Conservation (phyloP, 2,888 invertebrate species). For the Pterostichus niger region DNA sequence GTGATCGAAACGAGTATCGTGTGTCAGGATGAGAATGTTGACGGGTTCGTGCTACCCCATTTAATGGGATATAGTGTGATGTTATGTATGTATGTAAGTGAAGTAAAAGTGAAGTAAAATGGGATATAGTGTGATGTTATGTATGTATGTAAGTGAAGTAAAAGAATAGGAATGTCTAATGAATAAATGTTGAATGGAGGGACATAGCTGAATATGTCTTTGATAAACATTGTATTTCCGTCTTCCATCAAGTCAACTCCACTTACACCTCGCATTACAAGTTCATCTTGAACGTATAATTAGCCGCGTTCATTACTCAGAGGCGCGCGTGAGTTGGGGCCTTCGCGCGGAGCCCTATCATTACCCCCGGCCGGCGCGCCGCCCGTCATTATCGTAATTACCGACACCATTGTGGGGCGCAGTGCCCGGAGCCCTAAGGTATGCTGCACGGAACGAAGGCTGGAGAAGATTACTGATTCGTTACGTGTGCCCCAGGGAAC, state of each 20-base stretch:
- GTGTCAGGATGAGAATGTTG: no score
- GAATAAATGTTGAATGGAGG: no score
- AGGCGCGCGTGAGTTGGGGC: conserved; percentile 21
- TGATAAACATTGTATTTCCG: not conserved
- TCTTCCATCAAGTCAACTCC: conserved; percentile 7
- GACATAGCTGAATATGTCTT: no score
- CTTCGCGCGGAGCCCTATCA: conserved; percentile 55
- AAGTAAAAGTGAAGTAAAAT: no score
- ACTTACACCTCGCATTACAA: not conserved
- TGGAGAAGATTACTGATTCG: conserved; percentile 41
- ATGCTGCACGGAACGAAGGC: not conserved
- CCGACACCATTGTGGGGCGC: conserved; percentile 62
- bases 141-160: no score
- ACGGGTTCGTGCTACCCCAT: not conserved
- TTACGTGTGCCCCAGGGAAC: conserved; percentile 25
- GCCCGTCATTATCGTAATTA: conserved; percentile 65
- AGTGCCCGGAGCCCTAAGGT: not conserved
- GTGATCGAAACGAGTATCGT: no score
- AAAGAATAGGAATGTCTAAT: no score
- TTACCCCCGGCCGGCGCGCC: conserved; percentile 41
- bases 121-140: no score
- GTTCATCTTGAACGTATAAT: conserved; percentile 1
- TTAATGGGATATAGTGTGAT: no score
- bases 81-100: no score
- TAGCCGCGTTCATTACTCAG: conserved; percentile 9